Evolutionary conservation across 2,888 invertebrate species (phyloP), one percentile per base, ranked within the genome.

Genomic region (Megalurothrips usitatus): DNA sequence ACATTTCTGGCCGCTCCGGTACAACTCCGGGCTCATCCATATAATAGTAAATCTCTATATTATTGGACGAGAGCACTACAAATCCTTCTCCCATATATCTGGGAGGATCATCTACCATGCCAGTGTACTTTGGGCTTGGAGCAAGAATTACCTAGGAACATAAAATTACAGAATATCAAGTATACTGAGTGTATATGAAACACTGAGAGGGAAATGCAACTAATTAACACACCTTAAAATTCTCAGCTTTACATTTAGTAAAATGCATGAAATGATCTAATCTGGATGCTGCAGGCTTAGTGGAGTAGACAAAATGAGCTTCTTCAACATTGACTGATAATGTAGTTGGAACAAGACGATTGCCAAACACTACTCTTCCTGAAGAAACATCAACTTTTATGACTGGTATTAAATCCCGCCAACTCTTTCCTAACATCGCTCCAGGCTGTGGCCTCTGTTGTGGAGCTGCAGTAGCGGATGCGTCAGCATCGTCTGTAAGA

Each of bases 1-100:
- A 91, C 86, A 95, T 91, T 83, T 97, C 96, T 0, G 97, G 97
- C 85, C 95, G 94, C 85, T 96, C 95, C 0, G 97, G 97, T 4
- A 98, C 97, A 80, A 95, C 87, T 3, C 91, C 91, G 80, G 97
- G 94, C 87, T 98, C 97, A 87, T 99, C 99, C 94, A 98, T 96
- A 86, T 97, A 98, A 88, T 97, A 98, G 87, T 98, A 98, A 43
- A 98, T 90, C 86, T 98, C 96, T 85, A 98, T 93, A 86, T 94
- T 94, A 86, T 98, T 98, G 3, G 97, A 96, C 86, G 97, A 97
- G 90, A 99, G 92, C 14, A 99, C 92, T 0, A 98, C 98, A 88
- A 99, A 99, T 0, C 98, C 99, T 88, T 98, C 98, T 8, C 99
- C 99, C 98, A 99, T 99, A 85, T 95, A 97, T 80, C 96, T 89